Evolutionary conservation across 2,113 vertebrate species (phyloP).

Genomic region (Tauraco erythrolophus): DNA sequence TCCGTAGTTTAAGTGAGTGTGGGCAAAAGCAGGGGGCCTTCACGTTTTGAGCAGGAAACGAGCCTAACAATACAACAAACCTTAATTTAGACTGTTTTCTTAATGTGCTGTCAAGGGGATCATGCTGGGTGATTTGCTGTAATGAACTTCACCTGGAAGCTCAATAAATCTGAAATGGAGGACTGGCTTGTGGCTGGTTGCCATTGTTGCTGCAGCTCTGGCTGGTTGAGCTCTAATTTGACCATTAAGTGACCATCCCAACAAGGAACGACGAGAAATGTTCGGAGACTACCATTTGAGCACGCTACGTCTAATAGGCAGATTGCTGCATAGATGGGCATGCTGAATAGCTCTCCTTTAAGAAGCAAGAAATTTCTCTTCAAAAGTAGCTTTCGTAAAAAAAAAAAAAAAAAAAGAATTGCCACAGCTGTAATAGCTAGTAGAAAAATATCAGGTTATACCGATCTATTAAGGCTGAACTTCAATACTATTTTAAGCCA

Average conservation of each 20-base stretch:
- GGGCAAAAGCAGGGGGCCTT: constrained; percentile 12
- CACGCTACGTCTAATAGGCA: background rate
- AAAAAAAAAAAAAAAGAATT: background rate
- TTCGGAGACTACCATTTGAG: background rate
- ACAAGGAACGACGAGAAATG: background rate
- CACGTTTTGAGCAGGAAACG: constrained; percentile 41
- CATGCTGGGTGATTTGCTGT: constrained; percentile 63
- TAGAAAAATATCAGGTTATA: background rate
- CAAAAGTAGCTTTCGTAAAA: background rate
- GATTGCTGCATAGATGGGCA: background rate
- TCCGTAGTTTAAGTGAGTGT: constrained; percentile 31
- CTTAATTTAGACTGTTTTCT: constrained; percentile 72
- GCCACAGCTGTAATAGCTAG: background rate
- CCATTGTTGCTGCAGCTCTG: constrained; percentile 20
- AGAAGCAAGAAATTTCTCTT: background rate
- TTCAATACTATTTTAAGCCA: background rate
- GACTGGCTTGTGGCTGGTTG: background rate
- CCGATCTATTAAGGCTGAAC: background rate
- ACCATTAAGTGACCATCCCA: constrained; percentile 44
- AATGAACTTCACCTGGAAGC: constrained; percentile 74
- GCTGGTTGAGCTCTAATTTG: constrained; percentile 57
- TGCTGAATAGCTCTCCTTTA: background rate
- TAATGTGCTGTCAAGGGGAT: constrained; percentile 64
- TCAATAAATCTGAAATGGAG: constrained; percentile 51
- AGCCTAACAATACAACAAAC: constrained; percentile 28